These are phyloP conservation scores for Trisateles emortualis DNA, from an alignment of 2,888 invertebrate species.

Conservation along the genomic window DNA sequence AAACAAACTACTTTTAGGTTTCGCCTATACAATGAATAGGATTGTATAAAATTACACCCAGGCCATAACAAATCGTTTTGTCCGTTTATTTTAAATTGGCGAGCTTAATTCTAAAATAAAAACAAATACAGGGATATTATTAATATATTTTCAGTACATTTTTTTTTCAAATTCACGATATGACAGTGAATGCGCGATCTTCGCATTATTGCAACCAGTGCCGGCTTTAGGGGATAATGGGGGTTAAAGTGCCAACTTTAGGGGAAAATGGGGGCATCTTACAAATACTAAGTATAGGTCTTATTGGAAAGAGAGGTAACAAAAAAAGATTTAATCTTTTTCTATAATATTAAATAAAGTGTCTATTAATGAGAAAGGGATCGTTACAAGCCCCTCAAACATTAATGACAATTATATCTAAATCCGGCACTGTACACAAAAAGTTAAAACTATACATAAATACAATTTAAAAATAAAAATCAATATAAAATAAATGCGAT, in stretches of 20 bases:
- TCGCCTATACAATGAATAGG: no score
- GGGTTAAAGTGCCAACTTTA: neutral
- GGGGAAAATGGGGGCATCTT: neutral
- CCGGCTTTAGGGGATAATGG: slow-evolving; percentile 27
- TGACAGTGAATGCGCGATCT: slow-evolving; percentile 71
- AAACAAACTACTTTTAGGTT: no score
- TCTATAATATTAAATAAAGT: neutral
- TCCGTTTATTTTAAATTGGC: no score
- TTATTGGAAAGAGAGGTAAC: no score
- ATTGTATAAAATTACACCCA: no score
- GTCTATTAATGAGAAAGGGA: neutral
- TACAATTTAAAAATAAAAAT: slow-evolving; percentile 33
- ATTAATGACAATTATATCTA: slow-evolving; percentile 31
- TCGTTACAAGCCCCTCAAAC: neutral
- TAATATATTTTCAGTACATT: slow-evolving; percentile 73
- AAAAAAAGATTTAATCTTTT: slow-evolving; percentile 13
- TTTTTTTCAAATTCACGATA: slow-evolving; percentile 65
- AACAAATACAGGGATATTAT: slow-evolving; percentile 58
- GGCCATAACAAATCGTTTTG: no score
- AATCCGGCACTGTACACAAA: slow-evolving; percentile 41
- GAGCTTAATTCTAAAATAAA: slow-evolving; percentile 31
- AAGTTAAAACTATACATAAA: slow-evolving; percentile 39
- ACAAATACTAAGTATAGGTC: no score
- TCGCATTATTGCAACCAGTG: slow-evolving; percentile 52
- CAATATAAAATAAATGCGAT: slow-evolving; percentile 49